These are phyloP conservation scores for Sebastes hubbsi DNA, from an alignment of 2,797 vertebrate species.

Conservation along the genomic window DNA sequence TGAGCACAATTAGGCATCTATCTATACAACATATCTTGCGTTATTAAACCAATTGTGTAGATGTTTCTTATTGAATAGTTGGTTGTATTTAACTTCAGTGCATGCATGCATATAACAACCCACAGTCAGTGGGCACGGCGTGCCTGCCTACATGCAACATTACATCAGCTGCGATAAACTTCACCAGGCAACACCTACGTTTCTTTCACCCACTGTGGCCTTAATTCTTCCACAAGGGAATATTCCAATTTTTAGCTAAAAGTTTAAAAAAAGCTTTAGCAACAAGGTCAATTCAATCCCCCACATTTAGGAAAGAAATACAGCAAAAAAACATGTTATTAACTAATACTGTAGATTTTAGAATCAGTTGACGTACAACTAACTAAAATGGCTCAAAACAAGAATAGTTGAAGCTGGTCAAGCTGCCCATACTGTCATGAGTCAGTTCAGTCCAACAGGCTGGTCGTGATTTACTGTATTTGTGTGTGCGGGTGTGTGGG, in stretches of 20 bases:
- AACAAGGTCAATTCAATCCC: not conserved
- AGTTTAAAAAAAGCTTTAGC: not conserved
- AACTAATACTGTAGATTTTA: not conserved
- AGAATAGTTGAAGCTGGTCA: not conserved
- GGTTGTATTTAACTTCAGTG: not conserved
- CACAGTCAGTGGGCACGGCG: constrained; percentile 56
- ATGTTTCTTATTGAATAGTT: not conserved
- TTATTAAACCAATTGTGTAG: not conserved
- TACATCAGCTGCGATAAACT: constrained; percentile 56
- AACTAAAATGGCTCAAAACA: not conserved
- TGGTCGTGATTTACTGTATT: constrained; percentile 7
- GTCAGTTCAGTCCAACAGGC: constrained; percentile 1
- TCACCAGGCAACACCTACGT: constrained; percentile 57
- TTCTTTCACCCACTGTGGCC: constrained; percentile 45
- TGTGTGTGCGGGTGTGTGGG: not conserved
- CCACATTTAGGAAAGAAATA: not conserved
- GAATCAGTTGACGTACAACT: not conserved
- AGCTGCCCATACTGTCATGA: not conserved
- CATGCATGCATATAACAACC: constrained; percentile 19
- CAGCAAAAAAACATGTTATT: too few relatives aligned
- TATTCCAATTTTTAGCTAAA: not conserved
- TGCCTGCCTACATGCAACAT: constrained; percentile 51
- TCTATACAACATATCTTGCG: not conserved
- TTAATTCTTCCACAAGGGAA: not conserved
- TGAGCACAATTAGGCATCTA: not conserved